Conservation (phyloP, 2,113 vertebrate species). For the Nyctereutes procyonoides region DNA sequence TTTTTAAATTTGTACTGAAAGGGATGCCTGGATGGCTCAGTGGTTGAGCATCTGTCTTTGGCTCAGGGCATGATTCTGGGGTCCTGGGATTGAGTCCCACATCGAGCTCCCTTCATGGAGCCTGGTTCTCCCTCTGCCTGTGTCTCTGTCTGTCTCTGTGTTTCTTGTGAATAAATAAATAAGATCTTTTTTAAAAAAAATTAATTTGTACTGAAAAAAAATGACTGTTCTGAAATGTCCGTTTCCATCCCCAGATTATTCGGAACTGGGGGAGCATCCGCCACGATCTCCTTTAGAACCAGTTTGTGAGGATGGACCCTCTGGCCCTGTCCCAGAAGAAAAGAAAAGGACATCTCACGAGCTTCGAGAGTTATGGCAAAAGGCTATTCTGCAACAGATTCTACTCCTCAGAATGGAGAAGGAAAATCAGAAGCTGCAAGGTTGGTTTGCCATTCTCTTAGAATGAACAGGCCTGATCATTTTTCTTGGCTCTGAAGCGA, state of each 20-base stretch:
- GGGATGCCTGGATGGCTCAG: no score
- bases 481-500: not conserved
- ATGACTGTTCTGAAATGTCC: not conserved
- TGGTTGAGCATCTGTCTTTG: no score
- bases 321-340: slow-evolving; percentile 89
- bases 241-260: slow-evolving; percentile 88
- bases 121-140: no score
- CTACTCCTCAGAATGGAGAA: slow-evolving; percentile 97
- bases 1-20: not conserved
- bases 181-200: no score
- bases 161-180: no score
- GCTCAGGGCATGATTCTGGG: no score
- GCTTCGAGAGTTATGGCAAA: slow-evolving; percentile 96
- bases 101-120: no score
- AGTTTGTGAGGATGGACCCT: slow-evolving; percentile 87
- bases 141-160: no score
- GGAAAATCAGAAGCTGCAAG: slow-evolving; percentile 98
- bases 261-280: slow-evolving; percentile 90
- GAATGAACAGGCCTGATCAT: not conserved
- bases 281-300: slow-evolving; percentile 85
- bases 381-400: slow-evolving; percentile 97
- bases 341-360: slow-evolving; percentile 89
- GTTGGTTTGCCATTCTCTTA: slow-evolving; percentile 82
- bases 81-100: no score
- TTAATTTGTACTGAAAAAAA: not conserved